Percentiles rank a stretch among this genome's conserved stretches.
These are phyloP conservation scores for Apus apus DNA, from an alignment of 2,113 vertebrate species.

Conservation along the genomic window DNA sequence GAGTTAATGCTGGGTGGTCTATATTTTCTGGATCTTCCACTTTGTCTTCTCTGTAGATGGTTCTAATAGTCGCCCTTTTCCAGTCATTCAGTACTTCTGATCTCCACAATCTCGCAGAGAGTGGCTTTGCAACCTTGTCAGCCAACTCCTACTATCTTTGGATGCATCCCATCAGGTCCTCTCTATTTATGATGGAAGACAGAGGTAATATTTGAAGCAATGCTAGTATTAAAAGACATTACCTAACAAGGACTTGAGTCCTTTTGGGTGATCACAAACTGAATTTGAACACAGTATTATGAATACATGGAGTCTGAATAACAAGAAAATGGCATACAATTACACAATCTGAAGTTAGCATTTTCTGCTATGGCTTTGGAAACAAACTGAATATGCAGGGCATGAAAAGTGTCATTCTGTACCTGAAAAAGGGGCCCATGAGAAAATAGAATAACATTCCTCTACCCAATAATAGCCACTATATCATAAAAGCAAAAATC, in stretches of 20 bases:
- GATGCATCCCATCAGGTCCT: not conserved
- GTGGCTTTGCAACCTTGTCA: not conserved
- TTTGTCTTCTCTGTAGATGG: not conserved
- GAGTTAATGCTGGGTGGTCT: not conserved
- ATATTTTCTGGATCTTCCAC: not conserved
- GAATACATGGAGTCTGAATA: not conserved
- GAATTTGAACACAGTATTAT: not conserved
- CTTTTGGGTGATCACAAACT: not conserved
- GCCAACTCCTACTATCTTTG: not conserved
- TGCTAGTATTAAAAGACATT: not conserved
- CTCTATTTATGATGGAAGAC: not conserved
- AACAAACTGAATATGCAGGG: not conserved
- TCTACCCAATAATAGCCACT: not conserved
- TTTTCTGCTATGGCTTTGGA: not conserved
- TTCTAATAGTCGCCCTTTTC: not conserved
- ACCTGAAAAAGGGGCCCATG: not conserved
- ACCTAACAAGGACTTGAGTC: not conserved
- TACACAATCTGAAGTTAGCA: not conserved
- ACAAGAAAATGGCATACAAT: not conserved
- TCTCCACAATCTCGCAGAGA: not conserved
- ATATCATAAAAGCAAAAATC: not conserved
- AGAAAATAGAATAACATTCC: not conserved
- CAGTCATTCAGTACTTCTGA: not conserved
- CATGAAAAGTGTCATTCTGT: not conserved
- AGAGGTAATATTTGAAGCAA: not conserved